These are phyloP conservation scores for Mus spicilegus DNA, from an alignment of 2,113 vertebrate genomes.

Conservation along the genomic window DNA sequence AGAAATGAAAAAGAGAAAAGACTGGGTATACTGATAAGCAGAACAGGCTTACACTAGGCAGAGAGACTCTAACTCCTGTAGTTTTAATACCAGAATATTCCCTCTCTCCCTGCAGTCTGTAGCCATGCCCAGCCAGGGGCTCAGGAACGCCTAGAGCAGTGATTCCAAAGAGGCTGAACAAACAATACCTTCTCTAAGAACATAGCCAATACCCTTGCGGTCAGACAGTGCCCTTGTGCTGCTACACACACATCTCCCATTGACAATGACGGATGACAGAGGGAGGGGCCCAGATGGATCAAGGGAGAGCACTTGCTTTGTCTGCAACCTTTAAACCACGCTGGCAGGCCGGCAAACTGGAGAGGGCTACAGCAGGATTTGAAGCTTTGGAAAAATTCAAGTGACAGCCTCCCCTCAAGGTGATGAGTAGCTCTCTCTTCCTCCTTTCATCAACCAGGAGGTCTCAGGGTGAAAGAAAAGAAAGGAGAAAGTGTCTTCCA, in stretches of 20 bases:
- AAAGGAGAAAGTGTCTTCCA: not conserved
- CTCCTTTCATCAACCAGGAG: constrained; percentile 4
- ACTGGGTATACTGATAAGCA: not conserved
- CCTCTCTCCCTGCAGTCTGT: not conserved
- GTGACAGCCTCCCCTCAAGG: not conserved
- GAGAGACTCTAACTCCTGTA: not conserved
- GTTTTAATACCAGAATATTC: not conserved
- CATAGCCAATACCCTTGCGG: constrained; percentile 67
- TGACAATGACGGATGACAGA: constrained; percentile 78
- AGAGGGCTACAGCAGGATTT: not conserved
- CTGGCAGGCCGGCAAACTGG: not conserved
- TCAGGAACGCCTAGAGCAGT: not conserved
- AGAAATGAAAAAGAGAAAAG: constrained; percentile 20
- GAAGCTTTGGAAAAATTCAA: constrained; percentile 58
- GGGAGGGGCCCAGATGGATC: constrained; percentile 61
- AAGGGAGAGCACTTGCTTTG: constrained; percentile 57
- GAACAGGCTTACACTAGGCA: not conserved
- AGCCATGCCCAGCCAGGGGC: not conserved
- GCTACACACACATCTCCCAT: constrained; percentile 65
- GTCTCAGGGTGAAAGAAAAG: not conserved
- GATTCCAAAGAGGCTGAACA: constrained; percentile 52
- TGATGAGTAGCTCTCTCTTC: not conserved
- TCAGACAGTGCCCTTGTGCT: constrained; percentile 58
- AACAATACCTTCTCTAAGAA: constrained; percentile 73
- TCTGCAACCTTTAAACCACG: constrained; percentile 62